phyloP scores from a whole-genome alignment of 2,113 vertebrate genomes.

The Pycnonotus jocosus region DNA sequence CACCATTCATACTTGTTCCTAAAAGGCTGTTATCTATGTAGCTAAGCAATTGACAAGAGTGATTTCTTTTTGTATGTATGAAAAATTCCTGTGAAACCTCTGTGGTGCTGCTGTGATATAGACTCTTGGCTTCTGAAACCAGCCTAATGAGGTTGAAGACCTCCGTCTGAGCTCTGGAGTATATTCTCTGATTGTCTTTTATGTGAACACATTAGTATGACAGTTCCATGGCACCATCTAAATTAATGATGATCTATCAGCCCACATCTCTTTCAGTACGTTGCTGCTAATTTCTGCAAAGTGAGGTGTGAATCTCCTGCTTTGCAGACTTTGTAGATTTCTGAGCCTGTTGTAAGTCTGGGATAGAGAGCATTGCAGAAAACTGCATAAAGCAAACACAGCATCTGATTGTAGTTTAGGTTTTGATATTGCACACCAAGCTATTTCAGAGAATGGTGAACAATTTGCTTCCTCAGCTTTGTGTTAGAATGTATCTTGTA shows the following conservation, averaged over 20 bases:
- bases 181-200: conserved; percentile 31
- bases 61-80: neutral
- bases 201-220: conserved; percentile 32
- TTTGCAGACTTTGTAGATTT: conserved; percentile 11
- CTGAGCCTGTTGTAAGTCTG: conserved; percentile 14
- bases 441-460: conserved; percentile 12
- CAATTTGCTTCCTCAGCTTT: conserved; percentile 10
- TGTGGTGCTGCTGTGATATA: neutral
- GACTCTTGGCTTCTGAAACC: conserved; percentile 35
- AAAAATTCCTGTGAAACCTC: conserved; percentile 19
- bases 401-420: conserved; percentile 41
- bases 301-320: neutral
- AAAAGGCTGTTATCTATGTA: neutral
- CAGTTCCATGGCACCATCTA: conserved; percentile 22
- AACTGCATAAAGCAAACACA: conserved; percentile 26
- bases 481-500: neutral
- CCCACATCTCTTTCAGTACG: conserved; percentile 26
- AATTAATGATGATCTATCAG: conserved; percentile 63
- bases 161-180: conserved; percentile 32
- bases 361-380: neutral
- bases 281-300: conserved; percentile 60
- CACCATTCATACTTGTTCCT: neutral
- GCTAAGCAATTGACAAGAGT: neutral
- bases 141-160: conserved; percentile 57
- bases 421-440: neutral